Evolutionary conservation across 2,888 invertebrate species (phyloP).

Genomic region (Philopedon plagiatum): DNA sequence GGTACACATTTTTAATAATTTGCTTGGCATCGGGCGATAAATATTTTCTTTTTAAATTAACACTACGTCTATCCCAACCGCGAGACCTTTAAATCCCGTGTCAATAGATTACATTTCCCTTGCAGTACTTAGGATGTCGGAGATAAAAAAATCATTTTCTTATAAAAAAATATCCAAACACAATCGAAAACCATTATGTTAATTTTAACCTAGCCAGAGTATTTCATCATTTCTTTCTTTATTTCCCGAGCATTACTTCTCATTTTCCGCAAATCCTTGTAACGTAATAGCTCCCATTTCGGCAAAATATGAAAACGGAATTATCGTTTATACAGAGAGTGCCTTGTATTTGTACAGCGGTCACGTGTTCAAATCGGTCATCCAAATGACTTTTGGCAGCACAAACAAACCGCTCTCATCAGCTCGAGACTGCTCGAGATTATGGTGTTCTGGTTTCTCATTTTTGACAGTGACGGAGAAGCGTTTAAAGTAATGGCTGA

Average conservation of each 20-base stretch:
- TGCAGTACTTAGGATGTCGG: too few relatives aligned
- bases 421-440: conserved; percentile 10
- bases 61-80: too few relatives aligned
- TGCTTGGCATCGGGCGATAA: too few relatives aligned
- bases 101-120: too few relatives aligned
- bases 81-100: too few relatives aligned
- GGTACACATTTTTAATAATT: too few relatives aligned
- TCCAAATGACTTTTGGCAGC: conserved; percentile 20
- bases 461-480: conserved; percentile 3
- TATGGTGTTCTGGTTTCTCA: background rate
- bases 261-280: conserved; percentile 13
- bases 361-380: conserved; percentile 19
- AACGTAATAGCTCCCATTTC: conserved; percentile 5
- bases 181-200: too few relatives aligned
- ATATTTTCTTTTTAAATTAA: too few relatives aligned
- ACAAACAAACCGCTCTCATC: conserved; percentile 20
- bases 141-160: too few relatives aligned
- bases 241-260: background rate
- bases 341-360: conserved; percentile 8
- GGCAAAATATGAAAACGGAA: conserved; percentile 15
- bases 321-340: conserved; percentile 9
- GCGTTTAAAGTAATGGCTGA: background rate
- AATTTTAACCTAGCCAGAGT: too few relatives aligned
- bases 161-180: too few relatives aligned
- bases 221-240: background rate